A percentile compares a stretch with the other conserved stretches of the same genome.
Conservation (phyloP, 2,113 vertebrate species). For the Callopanchax toddi region DNA sequence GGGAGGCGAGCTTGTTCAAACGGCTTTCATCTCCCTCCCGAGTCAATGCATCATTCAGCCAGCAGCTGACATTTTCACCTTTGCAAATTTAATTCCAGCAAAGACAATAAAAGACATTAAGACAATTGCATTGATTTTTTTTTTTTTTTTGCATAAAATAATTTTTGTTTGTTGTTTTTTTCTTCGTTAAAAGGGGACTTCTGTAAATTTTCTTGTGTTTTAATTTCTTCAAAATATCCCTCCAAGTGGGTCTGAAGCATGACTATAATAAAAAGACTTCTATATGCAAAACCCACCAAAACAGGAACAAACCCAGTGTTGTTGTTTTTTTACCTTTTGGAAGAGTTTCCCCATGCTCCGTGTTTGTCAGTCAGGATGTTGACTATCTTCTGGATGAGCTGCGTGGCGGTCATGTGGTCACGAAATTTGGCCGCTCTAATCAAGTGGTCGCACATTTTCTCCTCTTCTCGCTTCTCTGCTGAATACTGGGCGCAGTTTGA, state of each 20-base stretch:
- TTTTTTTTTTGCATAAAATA: too few species aligned
- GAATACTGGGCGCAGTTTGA: conserved; percentile 94
- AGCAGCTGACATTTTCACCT: conserved; percentile 62
- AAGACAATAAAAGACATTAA: conserved; percentile 45
- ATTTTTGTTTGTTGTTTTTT: too few species aligned
- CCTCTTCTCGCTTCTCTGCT: conserved; percentile 94
- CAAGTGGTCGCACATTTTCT: conserved; percentile 98
- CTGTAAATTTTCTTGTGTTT: too few species aligned
- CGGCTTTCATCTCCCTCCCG: conserved; percentile 70
- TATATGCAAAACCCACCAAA: too few species aligned
- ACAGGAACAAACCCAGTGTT: too few species aligned
- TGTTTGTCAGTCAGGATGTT: conserved; percentile 97
- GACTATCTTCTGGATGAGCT: conserved; percentile 96
- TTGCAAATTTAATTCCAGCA: conserved; percentile 65
- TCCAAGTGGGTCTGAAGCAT: too few species aligned
- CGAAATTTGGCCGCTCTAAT: conserved; percentile 95
- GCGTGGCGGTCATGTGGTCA: conserved; percentile 95
- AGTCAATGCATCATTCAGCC: conserved; percentile 68
- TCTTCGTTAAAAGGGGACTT: too few species aligned
- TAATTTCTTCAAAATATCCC: too few species aligned
- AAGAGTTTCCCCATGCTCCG: conserved; percentile 92
- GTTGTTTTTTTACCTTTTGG: conserved; percentile 82
- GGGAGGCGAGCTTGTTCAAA: conserved; percentile 59
- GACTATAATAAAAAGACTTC: too few species aligned
- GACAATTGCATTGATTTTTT: too few species aligned